Conservation (phyloP, 1,140 invertebrate species). For the Lordiphosa collinella region DNA sequence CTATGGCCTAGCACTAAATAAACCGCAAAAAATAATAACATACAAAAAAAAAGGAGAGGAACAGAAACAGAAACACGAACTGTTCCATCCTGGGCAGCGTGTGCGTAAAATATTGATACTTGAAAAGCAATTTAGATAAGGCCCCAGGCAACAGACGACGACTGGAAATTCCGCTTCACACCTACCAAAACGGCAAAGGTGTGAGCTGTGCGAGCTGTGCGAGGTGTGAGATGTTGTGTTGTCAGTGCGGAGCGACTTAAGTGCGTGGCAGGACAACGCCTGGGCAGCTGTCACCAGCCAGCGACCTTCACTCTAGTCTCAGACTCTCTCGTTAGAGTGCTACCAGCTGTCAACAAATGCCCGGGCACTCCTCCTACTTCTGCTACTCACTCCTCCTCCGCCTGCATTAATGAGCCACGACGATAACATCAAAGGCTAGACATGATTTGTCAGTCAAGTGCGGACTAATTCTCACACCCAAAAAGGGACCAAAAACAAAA, state of each 20-base stretch:
- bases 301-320: constrained; percentile 25
- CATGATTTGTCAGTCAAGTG: constrained; percentile 64
- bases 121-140: constrained; percentile 80
- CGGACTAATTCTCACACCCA: constrained; percentile 25
- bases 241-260: constrained; percentile 33
- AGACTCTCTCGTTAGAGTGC: constrained; percentile 67
- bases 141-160: constrained; percentile 14
- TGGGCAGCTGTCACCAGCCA: constrained; percentile 50
- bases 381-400: constrained; percentile 24
- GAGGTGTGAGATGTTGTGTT: no score
- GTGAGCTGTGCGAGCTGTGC: no score
- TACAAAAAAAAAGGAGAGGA: constrained; percentile 8
- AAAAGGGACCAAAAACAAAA: background rate
- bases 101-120: constrained; percentile 79
- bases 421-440: constrained; percentile 78
- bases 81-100: constrained; percentile 26
- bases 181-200: constrained; percentile 63
- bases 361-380: constrained; percentile 13
- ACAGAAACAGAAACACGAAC: background rate
- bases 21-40: constrained; percentile 31
- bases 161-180: constrained; percentile 78
- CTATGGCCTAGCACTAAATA: constrained; percentile 74
- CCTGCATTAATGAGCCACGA: constrained; percentile 13
- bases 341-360: constrained; percentile 67
- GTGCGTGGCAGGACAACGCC: constrained; percentile 50